Evolutionary conservation across 2,888 invertebrate species (phyloP).

Genomic region (Acleris holmiana): DNA sequence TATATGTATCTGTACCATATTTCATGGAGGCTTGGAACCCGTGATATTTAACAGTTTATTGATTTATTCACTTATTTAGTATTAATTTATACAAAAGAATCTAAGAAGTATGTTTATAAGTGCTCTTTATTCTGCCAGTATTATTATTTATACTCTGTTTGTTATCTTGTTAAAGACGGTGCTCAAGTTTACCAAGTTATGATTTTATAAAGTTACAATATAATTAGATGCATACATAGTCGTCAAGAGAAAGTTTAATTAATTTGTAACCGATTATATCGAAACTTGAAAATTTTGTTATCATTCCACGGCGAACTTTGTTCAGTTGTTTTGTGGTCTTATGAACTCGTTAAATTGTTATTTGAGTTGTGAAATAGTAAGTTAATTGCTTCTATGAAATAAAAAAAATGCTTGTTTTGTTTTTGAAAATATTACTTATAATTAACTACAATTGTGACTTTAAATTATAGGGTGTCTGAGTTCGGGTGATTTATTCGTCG

Average conservation of each 20-base stretch:
- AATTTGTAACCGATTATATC: slow-evolving; percentile 36
- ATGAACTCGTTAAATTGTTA: slow-evolving; percentile 27
- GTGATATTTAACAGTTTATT: too few species aligned
- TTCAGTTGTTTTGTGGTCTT: slow-evolving; percentile 34
- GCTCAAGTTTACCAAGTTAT: slow-evolving; percentile 14
- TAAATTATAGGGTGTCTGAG: too few species aligned
- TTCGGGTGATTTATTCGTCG: too few species aligned
- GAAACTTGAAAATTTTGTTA: slow-evolving; percentile 31
- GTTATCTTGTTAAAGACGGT: not conserved
- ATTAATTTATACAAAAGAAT: too few species aligned
- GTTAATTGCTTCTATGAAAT: too few species aligned
- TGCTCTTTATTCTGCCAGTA: not conserved
- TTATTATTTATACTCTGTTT: not conserved
- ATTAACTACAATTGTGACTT: too few species aligned
- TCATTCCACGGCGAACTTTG: slow-evolving; percentile 31
- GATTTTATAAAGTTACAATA: slow-evolving; percentile 34
- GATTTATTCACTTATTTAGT: too few species aligned
- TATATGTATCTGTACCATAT: too few species aligned
- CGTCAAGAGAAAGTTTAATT: slow-evolving; percentile 23
- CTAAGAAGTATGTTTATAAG: too few species aligned
- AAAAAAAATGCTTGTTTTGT: too few species aligned
- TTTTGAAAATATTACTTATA: too few species aligned
- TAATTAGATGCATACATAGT: slow-evolving; percentile 19
- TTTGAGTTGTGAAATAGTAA: slow-evolving; percentile 15
- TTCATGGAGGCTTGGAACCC: too few species aligned